Percentiles rank a stretch among this genome's conserved stretches.
phyloP scores from a whole-genome alignment of 2,113 vertebrate genomes.

The Rhodinocichla rosea region DNA sequence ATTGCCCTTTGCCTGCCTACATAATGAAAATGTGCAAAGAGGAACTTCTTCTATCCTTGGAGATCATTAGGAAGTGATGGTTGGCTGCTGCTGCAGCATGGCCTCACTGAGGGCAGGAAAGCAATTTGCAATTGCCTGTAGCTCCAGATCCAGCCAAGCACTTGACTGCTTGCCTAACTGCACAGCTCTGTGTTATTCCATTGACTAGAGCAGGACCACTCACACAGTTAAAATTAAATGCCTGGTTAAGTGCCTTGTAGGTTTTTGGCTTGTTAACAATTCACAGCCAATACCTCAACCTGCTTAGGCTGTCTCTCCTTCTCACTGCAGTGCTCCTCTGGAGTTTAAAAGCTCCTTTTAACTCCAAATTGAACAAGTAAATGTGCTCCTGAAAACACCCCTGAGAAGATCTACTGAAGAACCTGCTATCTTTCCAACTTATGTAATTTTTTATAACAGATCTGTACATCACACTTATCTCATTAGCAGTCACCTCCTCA shows the following conservation, averaged over 20 bases:
- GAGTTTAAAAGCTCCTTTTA: neutral
- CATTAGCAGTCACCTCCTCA: slow-evolving; percentile 22
- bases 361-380: neutral
- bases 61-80: neutral
- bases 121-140: neutral
- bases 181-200: neutral
- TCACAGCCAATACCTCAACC: neutral
- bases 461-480: slow-evolving; percentile 20
- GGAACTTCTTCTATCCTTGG: neutral
- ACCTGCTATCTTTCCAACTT: neutral
- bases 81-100: neutral
- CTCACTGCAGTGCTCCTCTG: neutral
- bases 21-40: neutral
- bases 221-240: slow-evolving; percentile 5
- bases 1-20: neutral
- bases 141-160: neutral
- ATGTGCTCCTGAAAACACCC: neutral
- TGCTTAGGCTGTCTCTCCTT: neutral
- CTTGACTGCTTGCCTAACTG: neutral
- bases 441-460: neutral
- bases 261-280: slow-evolving; percentile 15
- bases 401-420: neutral
- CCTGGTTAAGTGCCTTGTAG: neutral
- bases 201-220: neutral
- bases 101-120: neutral